Evolutionary conservation across 2,113 vertebrate genomes (phyloP).

Genomic region (Pungitius pungitius): DNA sequence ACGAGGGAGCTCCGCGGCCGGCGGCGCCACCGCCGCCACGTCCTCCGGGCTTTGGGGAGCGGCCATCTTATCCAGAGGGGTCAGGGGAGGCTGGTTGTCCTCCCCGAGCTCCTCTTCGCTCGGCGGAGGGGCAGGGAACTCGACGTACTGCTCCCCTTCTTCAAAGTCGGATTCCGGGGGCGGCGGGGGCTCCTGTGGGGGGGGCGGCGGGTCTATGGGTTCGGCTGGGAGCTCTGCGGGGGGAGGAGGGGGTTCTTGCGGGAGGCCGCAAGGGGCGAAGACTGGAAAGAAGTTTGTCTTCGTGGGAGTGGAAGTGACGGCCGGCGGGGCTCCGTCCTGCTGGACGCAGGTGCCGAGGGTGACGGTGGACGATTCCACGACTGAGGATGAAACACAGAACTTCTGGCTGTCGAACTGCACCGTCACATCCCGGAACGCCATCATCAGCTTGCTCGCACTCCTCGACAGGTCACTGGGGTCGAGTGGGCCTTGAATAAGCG

Average conservation of each 20-base stretch:
- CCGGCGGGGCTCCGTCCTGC: slow-evolving; percentile 61
- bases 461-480: slow-evolving; percentile 82
- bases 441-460: slow-evolving; percentile 94
- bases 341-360: slow-evolving; percentile 88
- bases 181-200: slow-evolving; percentile 69
- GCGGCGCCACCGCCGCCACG: slow-evolving; percentile 19
- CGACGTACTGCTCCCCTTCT: slow-evolving; percentile 61
- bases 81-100: slow-evolving; percentile 63
- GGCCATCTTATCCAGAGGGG: slow-evolving; percentile 72
- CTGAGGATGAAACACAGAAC: slow-evolving; percentile 91
- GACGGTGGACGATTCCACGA: slow-evolving; percentile 86
- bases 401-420: slow-evolving; percentile 97
- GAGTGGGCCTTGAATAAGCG: slow-evolving; percentile 59
- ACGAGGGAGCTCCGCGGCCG: slow-evolving; percentile 31
- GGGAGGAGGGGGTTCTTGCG: slow-evolving; percentile 46
- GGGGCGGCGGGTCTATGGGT: slow-evolving; percentile 58
- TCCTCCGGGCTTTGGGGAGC: slow-evolving; percentile 67
- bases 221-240: slow-evolving; percentile 56
- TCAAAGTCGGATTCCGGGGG: slow-evolving; percentile 67
- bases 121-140: slow-evolving; percentile 81
- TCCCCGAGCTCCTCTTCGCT: slow-evolving; percentile 75
- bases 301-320: slow-evolving; percentile 31
- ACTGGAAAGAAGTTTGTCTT: slow-evolving; percentile 43
- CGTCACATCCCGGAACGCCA: slow-evolving; percentile 97
- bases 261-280: neutral